These are phyloP conservation scores for Mixornis gularis DNA, from an alignment of 2,113 vertebrate genomes.

Conservation along the genomic window DNA sequence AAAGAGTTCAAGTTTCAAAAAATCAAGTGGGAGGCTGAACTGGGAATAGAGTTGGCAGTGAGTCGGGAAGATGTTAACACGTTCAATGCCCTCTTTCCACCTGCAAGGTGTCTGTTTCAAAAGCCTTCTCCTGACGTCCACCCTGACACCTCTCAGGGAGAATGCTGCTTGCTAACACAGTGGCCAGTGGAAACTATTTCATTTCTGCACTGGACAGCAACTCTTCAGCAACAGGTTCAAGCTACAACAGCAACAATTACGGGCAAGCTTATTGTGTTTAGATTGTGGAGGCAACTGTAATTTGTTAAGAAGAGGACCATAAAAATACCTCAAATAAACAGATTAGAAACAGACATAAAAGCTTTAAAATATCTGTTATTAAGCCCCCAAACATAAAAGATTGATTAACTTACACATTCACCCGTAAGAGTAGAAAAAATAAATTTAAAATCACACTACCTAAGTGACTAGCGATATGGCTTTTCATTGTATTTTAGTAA, in stretches of 20 bases:
- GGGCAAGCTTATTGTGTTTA: neutral
- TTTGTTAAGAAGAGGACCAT: neutral
- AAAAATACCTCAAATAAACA: neutral
- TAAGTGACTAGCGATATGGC: neutral
- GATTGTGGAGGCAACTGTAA: neutral
- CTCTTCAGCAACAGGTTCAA: neutral
- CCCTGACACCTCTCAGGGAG: neutral
- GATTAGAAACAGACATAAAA: neutral
- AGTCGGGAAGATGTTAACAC: neutral
- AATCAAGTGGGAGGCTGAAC: neutral
- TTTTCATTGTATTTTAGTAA: neutral
- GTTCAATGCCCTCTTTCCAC: neutral
- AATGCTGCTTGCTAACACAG: neutral
- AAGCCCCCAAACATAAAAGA: neutral
- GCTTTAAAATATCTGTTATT: neutral
- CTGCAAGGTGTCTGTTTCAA: neutral
- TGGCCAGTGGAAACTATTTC: neutral
- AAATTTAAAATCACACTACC: neutral
- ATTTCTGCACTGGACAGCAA: neutral
- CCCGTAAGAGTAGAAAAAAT: neutral
- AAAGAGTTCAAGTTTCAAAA: conserved; percentile 17
- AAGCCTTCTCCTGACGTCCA: neutral
- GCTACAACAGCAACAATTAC: neutral
- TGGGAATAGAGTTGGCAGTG: neutral
- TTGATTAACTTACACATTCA: neutral